Evolutionary conservation across 2,888 invertebrate genomes (phyloP).

Genomic region (Agrotis ipsilon): DNA sequence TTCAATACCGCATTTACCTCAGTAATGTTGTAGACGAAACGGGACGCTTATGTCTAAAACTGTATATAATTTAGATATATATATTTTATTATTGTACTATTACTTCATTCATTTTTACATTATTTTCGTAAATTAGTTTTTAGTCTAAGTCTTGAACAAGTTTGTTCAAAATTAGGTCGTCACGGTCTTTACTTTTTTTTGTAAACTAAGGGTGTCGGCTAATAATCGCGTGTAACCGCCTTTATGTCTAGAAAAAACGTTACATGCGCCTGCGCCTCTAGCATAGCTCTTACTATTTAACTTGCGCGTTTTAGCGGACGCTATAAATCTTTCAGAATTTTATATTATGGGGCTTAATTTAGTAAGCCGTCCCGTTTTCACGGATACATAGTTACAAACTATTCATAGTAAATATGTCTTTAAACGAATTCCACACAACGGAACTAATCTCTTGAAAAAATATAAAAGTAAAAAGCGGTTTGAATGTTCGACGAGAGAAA

Average conservation of each 20-base stretch:
- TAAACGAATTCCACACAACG: not conserved
- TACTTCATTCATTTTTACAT: slow-evolving; percentile 29
- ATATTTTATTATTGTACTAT: slow-evolving; percentile 29
- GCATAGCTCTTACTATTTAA: too few species aligned
- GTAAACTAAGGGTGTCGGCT: too few species aligned
- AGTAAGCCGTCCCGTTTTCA: slow-evolving; percentile 59
- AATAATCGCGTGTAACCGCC: too few species aligned
- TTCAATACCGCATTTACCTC: slow-evolving; percentile 72
- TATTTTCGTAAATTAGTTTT: slow-evolving; percentile 34
- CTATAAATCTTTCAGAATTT: slow-evolving; percentile 18
- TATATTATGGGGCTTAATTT: slow-evolving; percentile 1
- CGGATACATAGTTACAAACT: slow-evolving; percentile 58
- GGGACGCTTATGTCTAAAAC: slow-evolving; percentile 52
- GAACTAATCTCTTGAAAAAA: not conserved
- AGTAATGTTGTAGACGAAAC: slow-evolving; percentile 64
- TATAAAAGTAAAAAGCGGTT: not conserved
- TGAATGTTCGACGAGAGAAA: too few species aligned
- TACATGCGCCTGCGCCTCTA: too few species aligned
- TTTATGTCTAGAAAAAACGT: too few species aligned
- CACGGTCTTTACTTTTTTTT: slow-evolving; percentile 20
- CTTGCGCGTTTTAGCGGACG: too few species aligned
- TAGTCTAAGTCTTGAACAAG: slow-evolving; percentile 23
- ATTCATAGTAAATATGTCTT: slow-evolving; percentile 57
- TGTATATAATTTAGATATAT: slow-evolving; percentile 46
- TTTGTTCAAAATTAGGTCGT: slow-evolving; percentile 23